phyloP scores from a whole-genome alignment of 2,113 vertebrate species.

The Lophotis ruficrista region DNA sequence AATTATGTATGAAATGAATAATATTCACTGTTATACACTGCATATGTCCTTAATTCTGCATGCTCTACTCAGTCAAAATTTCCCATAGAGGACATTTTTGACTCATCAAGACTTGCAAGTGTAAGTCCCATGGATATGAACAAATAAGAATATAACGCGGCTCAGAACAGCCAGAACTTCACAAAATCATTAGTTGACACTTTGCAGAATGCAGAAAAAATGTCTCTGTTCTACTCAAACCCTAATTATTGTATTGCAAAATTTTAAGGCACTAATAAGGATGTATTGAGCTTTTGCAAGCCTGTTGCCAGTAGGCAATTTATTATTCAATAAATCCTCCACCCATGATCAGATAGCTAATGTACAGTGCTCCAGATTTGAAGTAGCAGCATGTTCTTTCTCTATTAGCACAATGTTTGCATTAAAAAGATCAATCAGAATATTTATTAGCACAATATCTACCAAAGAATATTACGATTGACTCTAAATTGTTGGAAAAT shows the following conservation, averaged over 20 bases:
- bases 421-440: conserved; percentile 38
- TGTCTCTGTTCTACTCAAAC: not conserved
- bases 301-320: not conserved
- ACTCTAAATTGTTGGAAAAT: not conserved
- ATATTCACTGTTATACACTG: not conserved
- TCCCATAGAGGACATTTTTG: not conserved
- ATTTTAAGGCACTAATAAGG: conserved; percentile 10
- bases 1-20: not conserved
- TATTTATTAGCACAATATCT: conserved; percentile 13
- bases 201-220: not conserved
- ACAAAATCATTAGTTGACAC: not conserved
- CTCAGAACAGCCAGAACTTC: not conserved
- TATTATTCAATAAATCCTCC: conserved; percentile 34
- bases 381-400: conserved; percentile 1
- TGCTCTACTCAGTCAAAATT: not conserved
- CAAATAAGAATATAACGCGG: not conserved
- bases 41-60: not conserved
- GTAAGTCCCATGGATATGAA: not conserved
- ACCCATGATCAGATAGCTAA: not conserved
- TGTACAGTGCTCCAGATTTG: not conserved
- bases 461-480: not conserved
- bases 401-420: not conserved
- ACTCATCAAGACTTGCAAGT: not conserved
- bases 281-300: not conserved
- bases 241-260: conserved; percentile 6